Evolutionary conservation across 1,140 invertebrate genomes (phyloP).

Genomic region (Meloidogyne exigua): DNA sequence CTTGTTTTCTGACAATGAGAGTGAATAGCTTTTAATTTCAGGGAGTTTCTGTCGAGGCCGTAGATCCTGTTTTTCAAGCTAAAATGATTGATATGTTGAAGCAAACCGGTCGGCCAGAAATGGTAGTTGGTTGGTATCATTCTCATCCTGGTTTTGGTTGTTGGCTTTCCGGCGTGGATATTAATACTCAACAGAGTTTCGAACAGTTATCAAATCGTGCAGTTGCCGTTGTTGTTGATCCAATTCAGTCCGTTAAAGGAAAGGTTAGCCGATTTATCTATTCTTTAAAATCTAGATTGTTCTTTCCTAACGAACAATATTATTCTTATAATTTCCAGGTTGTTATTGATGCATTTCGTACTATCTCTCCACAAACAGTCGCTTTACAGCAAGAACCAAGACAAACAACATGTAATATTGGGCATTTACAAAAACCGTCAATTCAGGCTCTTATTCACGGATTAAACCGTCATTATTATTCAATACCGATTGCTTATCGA

Average conservation of each 20-base stretch:
- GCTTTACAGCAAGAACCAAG: conserved; percentile 95
- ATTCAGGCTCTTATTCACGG: conserved; percentile 98
- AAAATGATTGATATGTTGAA: conserved; percentile 99
- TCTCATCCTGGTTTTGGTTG: conserved; percentile 99
- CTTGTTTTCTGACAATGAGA: no score
- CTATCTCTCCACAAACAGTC: conserved; percentile 99
- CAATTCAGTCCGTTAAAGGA: conserved; percentile 97
- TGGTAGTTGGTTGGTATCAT: conserved; percentile 99
- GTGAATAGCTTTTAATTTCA: conserved; percentile 62
- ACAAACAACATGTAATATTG: conserved; percentile 97
- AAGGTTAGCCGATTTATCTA: conserved; percentile 64
- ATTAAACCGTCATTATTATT: conserved; percentile 97
- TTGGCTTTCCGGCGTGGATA: conserved; percentile 97
- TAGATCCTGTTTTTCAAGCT: conserved; percentile 98
- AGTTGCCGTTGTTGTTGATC: conserved; percentile 98
- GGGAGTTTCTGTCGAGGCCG: conserved; percentile 98
- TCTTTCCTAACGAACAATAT: conserved; percentile 82
- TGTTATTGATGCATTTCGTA: conserved; percentile 69
- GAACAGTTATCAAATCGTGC: conserved; percentile 95
- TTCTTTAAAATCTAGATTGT: no score
- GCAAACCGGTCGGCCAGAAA: conserved; percentile 96
- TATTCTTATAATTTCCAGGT: conserved; percentile 67
- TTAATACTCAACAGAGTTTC: conserved; percentile 99
- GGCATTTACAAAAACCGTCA: conserved; percentile 97
- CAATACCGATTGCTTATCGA: conserved; percentile 97